Percentiles rank a stretch among this genome's conserved stretches.
Evolutionary conservation across 2,113 vertebrate genomes (phyloP).

Genomic region (Dendropsophus ebraccatus): DNA sequence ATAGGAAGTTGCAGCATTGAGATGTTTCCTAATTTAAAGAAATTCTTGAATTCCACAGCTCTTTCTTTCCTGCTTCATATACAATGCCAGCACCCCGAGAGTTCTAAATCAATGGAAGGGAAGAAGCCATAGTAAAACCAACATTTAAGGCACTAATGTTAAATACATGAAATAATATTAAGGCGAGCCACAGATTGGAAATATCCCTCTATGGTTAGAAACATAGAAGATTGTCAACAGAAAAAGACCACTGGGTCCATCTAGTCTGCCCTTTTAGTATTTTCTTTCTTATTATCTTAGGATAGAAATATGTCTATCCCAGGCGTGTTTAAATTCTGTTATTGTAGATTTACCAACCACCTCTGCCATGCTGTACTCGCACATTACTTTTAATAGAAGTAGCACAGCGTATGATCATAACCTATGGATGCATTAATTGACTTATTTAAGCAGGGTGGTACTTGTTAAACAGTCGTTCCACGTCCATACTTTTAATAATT

Average conservation of each 20-base stretch:
- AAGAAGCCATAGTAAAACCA: no score
- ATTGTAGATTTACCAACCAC: no score
- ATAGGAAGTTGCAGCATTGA: background rate
- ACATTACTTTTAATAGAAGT: background rate
- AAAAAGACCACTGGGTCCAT: no score
- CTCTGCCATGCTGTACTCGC: background rate
- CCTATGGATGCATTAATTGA: background rate
- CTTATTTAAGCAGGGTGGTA: background rate
- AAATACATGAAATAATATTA: no score
- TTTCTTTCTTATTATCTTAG: no score
- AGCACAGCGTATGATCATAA: background rate
- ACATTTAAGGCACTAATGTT: no score
- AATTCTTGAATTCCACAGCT: background rate
- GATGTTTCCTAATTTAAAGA: background rate
- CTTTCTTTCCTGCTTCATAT: background rate
- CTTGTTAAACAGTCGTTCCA: background rate
- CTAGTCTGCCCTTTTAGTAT: no score
- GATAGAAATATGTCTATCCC: no score
- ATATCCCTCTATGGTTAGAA: no score
- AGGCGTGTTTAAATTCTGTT: no score
- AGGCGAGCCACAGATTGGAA: no score
- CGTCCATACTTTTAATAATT: background rate
- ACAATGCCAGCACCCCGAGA: background rate
- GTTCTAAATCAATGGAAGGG: background rate
- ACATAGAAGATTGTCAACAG: no score